phyloP scores from a whole-genome alignment of 2,888 invertebrate genomes.

The Dicycla oo region DNA sequence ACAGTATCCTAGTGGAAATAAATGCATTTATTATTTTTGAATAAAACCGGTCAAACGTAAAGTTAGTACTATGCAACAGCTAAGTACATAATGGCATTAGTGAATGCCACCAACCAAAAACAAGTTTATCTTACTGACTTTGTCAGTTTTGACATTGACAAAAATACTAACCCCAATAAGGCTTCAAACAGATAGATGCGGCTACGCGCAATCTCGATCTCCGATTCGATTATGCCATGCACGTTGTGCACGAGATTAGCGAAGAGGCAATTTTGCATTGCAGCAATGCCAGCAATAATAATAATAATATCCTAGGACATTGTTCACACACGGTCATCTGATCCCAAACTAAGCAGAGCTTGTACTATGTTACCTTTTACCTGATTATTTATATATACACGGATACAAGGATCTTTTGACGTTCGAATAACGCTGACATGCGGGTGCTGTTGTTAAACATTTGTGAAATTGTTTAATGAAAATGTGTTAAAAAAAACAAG shows the following conservation, averaged over 20 bases:
- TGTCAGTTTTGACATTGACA: conserved; percentile 31
- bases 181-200: neutral
- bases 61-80: conserved; percentile 14
- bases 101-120: neutral
- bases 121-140: neutral
- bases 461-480: neutral
- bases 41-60: conserved; percentile 41
- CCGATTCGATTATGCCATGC: neutral
- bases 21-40: conserved; percentile 27
- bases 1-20: neutral
- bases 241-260: neutral
- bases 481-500: neutral
- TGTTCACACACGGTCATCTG: too few relatives aligned
- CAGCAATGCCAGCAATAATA: too few relatives aligned
- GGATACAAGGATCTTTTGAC: neutral
- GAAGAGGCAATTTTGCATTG: neutral
- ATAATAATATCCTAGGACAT: too few relatives aligned
- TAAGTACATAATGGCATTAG: neutral
- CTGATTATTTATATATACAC: neutral
- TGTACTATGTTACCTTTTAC: neutral
- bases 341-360: too few relatives aligned
- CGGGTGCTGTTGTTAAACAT: neutral
- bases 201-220: neutral
- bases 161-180: neutral
- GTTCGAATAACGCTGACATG: too few relatives aligned